Conservation (phyloP, 1,140 invertebrate genomes). For the Papilio polytes region DNA sequence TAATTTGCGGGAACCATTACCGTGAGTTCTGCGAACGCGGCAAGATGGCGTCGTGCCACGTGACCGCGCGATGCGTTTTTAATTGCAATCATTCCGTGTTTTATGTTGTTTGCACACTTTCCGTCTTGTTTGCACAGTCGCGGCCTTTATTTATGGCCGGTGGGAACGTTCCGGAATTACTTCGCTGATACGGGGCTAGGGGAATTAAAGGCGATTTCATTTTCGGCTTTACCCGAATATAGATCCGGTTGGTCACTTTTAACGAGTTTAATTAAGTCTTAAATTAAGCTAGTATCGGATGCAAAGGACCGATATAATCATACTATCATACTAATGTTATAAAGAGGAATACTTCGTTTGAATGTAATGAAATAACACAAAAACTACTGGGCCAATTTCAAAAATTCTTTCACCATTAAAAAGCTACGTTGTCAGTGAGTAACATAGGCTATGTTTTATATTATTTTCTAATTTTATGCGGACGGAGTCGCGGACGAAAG, state of each 20-base stretch:
- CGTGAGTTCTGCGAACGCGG: conserved; percentile 36
- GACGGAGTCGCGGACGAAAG: no score
- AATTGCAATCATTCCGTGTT: conserved; percentile 82
- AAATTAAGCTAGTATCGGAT: conserved; percentile 17
- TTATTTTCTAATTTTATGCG: no score
- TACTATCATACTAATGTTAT: no score
- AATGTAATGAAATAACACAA: no score
- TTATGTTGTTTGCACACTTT: conserved; percentile 80
- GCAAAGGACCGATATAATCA: background rate
- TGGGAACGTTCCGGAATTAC: conserved; percentile 74
- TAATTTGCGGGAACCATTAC: conserved; percentile 39
- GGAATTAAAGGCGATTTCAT: conserved; percentile 46
- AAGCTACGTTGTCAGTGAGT: no score
- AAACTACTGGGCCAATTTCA: no score
- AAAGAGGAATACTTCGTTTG: no score
- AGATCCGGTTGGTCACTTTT: conserved; percentile 38
- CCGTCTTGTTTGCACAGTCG: conserved; percentile 66
- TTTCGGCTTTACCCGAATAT: conserved; percentile 44
- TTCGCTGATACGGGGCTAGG: conserved; percentile 38
- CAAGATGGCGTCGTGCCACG: conserved; percentile 75
- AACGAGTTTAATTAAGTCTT: conserved; percentile 40
- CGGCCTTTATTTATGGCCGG: conserved; percentile 78
- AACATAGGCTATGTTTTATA: no score
- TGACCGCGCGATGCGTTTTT: conserved; percentile 79
- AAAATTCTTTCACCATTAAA: no score